A percentile compares a stretch with the other conserved stretches of the same genome.
These are phyloP conservation scores for Tychaedon coryphoeus DNA, from an alignment of 2,113 vertebrate genomes.

Conservation along the genomic window DNA sequence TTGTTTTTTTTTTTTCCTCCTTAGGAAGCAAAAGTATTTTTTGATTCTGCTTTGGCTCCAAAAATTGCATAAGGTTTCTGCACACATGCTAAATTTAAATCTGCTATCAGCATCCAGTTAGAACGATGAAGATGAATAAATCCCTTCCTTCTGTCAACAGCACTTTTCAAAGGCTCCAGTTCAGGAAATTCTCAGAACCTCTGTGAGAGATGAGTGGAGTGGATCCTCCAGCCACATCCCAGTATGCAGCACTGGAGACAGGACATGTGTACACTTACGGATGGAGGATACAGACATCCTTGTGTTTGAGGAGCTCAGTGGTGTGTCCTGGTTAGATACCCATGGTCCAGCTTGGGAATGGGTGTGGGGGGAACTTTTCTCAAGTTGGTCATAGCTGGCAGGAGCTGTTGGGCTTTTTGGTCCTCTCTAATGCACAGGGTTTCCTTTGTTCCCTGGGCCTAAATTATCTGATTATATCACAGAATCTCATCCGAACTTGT, in stretches of 20 bases:
- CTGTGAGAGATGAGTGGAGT: not conserved
- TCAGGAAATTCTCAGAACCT: not conserved
- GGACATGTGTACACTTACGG: too few species aligned
- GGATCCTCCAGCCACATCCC: not conserved
- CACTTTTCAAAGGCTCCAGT: not conserved
- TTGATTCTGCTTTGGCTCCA: not conserved
- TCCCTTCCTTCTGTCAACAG: not conserved
- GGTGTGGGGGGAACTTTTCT: not conserved
- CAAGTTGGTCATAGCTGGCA: not conserved
- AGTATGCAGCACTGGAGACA: not conserved
- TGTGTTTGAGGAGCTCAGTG: not conserved
- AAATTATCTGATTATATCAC: not conserved
- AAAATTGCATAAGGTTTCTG: not conserved
- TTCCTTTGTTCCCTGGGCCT: not conserved
- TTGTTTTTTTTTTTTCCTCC: not conserved
- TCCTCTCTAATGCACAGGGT: fast-evolving
- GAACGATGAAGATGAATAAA: not conserved
- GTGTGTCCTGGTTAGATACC: not conserved
- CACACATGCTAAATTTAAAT: not conserved
- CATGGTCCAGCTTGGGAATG: not conserved
- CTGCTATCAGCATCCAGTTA: not conserved
- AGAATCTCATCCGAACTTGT: not conserved
- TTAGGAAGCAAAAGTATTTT: not conserved
- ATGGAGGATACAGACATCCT: not conserved
- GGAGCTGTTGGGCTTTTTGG: not conserved